Evolutionary conservation across 2,113 vertebrate genomes (phyloP).

Genomic region (Ameiurus melas): DNA sequence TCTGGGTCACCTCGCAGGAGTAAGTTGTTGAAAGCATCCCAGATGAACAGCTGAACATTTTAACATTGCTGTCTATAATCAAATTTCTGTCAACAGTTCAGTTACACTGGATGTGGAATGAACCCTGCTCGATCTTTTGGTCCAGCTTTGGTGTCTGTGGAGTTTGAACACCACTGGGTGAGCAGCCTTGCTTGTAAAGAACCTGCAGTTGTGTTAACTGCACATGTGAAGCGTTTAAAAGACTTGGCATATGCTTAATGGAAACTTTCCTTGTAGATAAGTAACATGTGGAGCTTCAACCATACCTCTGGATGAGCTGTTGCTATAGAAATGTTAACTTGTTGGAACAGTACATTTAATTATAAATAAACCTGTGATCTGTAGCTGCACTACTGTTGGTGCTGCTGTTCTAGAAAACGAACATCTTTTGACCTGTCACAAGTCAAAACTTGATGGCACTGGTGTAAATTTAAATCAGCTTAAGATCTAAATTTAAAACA

Average conservation of each 20-base stretch:
- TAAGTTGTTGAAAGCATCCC: slow-evolving; percentile 58
- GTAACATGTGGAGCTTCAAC: background rate
- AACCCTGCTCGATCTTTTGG: slow-evolving; percentile 85
- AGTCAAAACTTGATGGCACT: no score
- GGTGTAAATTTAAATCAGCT: no score
- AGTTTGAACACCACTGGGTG: slow-evolving; percentile 83
- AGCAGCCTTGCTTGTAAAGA: slow-evolving; percentile 40
- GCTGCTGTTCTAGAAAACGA: background rate
- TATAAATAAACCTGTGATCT: background rate
- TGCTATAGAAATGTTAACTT: background rate
- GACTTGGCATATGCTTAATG: background rate
- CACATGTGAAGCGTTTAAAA: background rate
- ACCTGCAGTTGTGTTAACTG: background rate
- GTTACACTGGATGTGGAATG: slow-evolving; percentile 83
- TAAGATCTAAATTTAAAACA: no score
- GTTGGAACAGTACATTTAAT: no score
- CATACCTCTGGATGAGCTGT: background rate
- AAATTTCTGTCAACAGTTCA: slow-evolving; percentile 69
- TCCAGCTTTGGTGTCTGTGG: slow-evolving; percentile 69
- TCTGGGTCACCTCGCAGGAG: slow-evolving; percentile 80
- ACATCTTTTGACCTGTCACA: no score
- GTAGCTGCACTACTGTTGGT: no score
- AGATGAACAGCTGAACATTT: background rate
- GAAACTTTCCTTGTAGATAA: background rate
- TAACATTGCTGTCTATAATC: background rate